Percentiles rank a stretch among this genome's conserved stretches.
Conservation (phyloP, 1,140 invertebrate genomes). For the Calephelis virginiensis region DNA sequence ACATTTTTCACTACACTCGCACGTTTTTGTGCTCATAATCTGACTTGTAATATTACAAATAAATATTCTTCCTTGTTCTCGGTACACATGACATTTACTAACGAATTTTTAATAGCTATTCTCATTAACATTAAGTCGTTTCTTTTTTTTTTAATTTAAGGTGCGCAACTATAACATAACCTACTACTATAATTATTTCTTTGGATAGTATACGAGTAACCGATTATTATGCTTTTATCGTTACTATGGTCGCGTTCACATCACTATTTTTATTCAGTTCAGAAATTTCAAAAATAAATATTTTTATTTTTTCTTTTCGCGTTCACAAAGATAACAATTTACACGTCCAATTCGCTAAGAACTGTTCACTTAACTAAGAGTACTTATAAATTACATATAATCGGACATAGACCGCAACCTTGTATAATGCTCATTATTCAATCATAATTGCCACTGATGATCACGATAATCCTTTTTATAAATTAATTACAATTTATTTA, state of each 20-base stretch:
- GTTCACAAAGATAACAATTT: conserved; percentile 14
- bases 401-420: conserved; percentile 8
- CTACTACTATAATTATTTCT: background rate
- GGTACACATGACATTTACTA: background rate
- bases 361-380: conserved; percentile 29
- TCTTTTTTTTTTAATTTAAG: background rate
- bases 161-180: background rate
- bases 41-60: background rate
- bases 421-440: conserved; percentile 1
- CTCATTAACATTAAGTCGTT: background rate
- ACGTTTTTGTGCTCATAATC: conserved; percentile 29
- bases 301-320: background rate
- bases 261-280: conserved; percentile 1
- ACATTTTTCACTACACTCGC: conserved; percentile 15
- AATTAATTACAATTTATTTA: background rate
- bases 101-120: background rate
- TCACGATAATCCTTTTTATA: background rate
- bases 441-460: conserved; percentile 8
- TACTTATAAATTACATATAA: conserved; percentile 20
- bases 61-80: background rate
- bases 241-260: background rate
- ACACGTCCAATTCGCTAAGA: conserved; percentile 29
- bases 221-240: background rate
- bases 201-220: background rate
- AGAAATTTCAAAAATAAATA: background rate